Conservation (phyloP, 2,888 invertebrate genomes). For the Polymixis lichenea region DNA sequence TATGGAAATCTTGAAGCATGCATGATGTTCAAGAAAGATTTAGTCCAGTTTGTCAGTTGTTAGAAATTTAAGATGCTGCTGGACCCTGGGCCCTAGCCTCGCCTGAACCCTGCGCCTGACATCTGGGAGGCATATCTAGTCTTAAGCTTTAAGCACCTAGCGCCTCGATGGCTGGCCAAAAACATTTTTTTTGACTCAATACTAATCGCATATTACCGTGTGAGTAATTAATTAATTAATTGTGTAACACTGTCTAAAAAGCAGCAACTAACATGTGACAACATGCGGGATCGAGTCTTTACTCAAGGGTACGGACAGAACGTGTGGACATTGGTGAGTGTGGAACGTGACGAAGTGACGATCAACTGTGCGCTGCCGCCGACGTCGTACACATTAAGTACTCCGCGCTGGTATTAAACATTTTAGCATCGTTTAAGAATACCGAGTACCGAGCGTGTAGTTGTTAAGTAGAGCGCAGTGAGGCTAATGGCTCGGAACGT, state of each 20-base stretch:
- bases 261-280: constrained; percentile 34
- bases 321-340: constrained; percentile 8
- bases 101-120: background rate
- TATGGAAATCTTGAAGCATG: background rate
- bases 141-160: background rate
- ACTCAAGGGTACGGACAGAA: constrained; percentile 26
- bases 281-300: constrained; percentile 21
- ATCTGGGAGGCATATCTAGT: no score
- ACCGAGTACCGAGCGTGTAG: constrained; percentile 53
- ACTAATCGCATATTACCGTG: background rate
- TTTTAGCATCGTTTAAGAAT: constrained; percentile 57
- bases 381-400: background rate
- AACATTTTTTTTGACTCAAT: background rate
- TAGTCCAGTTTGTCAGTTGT: background rate
- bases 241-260: constrained; percentile 40
- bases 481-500: constrained; percentile 87
- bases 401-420: constrained; percentile 28
- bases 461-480: constrained; percentile 75
- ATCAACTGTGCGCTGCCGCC: background rate
- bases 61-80: background rate
- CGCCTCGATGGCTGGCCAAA: background rate
- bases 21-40: background rate
- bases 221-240: constrained; percentile 40
- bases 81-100: no score
- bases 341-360: constrained; percentile 22